Base-by-base conservation (phyloP, 1,140 invertebrate genomes). In the Diuraphis noxia region DNA sequence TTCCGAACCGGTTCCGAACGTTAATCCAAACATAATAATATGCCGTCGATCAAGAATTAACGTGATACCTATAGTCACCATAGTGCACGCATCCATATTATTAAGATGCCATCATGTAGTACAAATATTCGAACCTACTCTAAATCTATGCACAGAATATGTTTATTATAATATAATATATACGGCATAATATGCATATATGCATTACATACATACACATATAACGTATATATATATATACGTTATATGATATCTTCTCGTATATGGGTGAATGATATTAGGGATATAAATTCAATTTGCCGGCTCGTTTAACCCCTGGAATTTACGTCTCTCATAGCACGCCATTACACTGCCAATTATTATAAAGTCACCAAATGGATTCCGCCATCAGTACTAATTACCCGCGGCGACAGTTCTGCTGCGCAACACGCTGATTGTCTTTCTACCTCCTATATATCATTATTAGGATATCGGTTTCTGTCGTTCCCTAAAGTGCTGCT, bases 271-370 rank as follows among this genome's bases (percentile, higher is more conserved):
- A 52, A 38, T 46, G 85, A 52, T 23, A 49, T 4, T 23, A 30
- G 86, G 40, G 86, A 88, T 63, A 88, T 88, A 40, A 88, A 88
- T 63, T 88, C 49, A 38, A 88, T 88, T 88, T 88, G 9, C 38
- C 38, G 36, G 86, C 23, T 88, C 86, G 38, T 88, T 88, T 63
- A 88, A 88, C 52, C 36, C 36, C 34, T 30, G 36, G 38, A 36
- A 63, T 19, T 88, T 17, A 34, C 46, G 46, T 86, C 34, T 46
- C 6, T 86, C 41, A 23, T 25, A 36, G 43, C n/a, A n/a, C n/a
- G 43, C 43, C 46, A 34, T 82, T 40, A 46, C 43, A 8, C 49
- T 38, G 34, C 21, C 49, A 21, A 88, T 63, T 40, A 40, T 88
- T 63, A 63, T 88, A n/a, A 88, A 88, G 23, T n/a, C 86, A 34